Conservation (phyloP, 2,888 invertebrate genomes). For the Argynnis bischoffii region DNA sequence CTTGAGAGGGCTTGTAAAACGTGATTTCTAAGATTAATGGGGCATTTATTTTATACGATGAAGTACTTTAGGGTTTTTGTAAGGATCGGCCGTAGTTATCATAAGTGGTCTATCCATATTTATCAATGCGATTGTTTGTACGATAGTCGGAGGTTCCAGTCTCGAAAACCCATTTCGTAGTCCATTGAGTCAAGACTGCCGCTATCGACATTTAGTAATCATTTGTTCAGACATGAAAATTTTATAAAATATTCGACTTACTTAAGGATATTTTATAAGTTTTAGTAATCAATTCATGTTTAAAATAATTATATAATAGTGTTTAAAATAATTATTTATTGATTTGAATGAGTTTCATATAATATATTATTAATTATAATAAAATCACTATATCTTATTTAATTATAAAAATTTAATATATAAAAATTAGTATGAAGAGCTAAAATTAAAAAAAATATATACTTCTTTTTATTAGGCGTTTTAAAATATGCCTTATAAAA, state of each 20-base stretch:
- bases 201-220: background rate
- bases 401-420: too few species aligned
- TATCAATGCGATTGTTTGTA: background rate
- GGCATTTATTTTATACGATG: background rate
- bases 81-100: background rate
- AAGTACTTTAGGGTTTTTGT: background rate
- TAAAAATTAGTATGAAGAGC: too few species aligned
- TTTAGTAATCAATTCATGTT: too few species aligned
- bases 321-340: too few species aligned
- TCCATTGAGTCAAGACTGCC: constrained; percentile 1
- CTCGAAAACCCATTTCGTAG: background rate
- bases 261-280: too few species aligned
- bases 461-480: too few species aligned
- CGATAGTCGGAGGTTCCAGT: background rate
- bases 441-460: too few species aligned
- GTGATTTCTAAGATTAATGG: constrained; percentile 12
- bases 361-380: too few species aligned
- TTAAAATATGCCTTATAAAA: too few species aligned
- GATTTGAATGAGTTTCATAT: too few species aligned
- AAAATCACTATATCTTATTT: too few species aligned
- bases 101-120: background rate
- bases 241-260: background rate
- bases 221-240: background rate
- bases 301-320: too few species aligned
- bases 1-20: constrained; percentile 13